Conservation (phyloP, 2,888 invertebrate species). For the Fragum whitleyi region DNA sequence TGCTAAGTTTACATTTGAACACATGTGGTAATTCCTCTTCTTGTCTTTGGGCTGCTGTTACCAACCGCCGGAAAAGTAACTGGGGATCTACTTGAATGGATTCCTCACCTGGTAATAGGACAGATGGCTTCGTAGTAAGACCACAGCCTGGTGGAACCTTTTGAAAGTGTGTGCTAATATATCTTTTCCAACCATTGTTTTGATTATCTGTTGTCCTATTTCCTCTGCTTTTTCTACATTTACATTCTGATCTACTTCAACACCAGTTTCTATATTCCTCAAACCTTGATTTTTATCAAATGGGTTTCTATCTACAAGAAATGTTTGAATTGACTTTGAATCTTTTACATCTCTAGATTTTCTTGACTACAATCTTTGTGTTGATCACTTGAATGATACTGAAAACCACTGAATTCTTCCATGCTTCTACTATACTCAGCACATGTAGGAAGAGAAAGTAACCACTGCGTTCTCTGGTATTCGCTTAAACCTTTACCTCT, state of each 20-base stretch:
- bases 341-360: constrained; percentile 13
- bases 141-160: neutral
- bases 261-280: constrained; percentile 62
- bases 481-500: constrained; percentile 64
- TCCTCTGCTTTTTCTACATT: constrained; percentile 61
- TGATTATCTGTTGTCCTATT: constrained; percentile 45
- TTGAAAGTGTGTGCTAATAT: neutral
- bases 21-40: neutral
- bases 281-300: constrained; percentile 26
- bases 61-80: constrained; percentile 32
- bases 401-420: constrained; percentile 12
- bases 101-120: constrained; percentile 17
- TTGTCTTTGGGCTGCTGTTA: constrained; percentile 12
- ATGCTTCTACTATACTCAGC: constrained; percentile 24
- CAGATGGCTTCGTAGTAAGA: neutral
- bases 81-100: constrained; percentile 31
- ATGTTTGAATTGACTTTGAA: neutral
- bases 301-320: constrained; percentile 17
- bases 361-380: constrained; percentile 26
- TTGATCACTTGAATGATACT: constrained; percentile 34
- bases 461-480: constrained; percentile 48
- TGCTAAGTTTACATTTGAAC: constrained; percentile 38
- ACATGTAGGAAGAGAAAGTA: constrained; percentile 26
- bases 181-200: neutral
- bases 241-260: constrained; percentile 43